These are phyloP conservation scores for Turdus rufiventris DNA, from an alignment of 2,113 vertebrate species.

Conservation along the genomic window DNA sequence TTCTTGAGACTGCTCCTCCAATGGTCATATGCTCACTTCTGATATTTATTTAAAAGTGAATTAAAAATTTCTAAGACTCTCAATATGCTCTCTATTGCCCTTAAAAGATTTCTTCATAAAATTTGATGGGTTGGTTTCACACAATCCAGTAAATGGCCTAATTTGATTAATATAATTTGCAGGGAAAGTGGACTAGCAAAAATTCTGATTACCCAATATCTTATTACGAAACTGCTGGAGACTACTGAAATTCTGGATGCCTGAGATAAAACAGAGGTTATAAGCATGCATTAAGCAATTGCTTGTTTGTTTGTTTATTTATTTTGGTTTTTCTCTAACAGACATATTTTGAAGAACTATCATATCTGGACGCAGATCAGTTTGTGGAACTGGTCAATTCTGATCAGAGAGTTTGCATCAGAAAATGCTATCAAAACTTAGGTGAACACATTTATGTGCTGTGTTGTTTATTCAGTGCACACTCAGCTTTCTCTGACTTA, in stretches of 20 bases:
- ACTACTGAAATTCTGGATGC: neutral
- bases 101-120: neutral
- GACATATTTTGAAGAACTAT: neutral
- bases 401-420: neutral
- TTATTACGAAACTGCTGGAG: neutral
- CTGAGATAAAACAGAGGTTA: neutral
- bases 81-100: neutral
- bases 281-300: neutral
- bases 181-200: neutral
- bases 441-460: neutral
- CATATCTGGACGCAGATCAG: neutral
- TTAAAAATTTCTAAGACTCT: neutral
- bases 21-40: neutral
- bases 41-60: neutral
- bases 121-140: neutral
- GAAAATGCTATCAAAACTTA: neutral
- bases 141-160: neutral
- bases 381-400: neutral
- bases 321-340: rapidly evolving
- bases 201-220: neutral
- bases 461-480: neutral
- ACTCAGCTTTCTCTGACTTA: neutral
- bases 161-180: neutral
- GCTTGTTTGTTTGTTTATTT: neutral
- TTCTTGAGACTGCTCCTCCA: neutral